These are phyloP conservation scores for Apogon hyalosoma DNA, from an alignment of 2,797 vertebrate genomes.

Conservation along the genomic window DNA sequence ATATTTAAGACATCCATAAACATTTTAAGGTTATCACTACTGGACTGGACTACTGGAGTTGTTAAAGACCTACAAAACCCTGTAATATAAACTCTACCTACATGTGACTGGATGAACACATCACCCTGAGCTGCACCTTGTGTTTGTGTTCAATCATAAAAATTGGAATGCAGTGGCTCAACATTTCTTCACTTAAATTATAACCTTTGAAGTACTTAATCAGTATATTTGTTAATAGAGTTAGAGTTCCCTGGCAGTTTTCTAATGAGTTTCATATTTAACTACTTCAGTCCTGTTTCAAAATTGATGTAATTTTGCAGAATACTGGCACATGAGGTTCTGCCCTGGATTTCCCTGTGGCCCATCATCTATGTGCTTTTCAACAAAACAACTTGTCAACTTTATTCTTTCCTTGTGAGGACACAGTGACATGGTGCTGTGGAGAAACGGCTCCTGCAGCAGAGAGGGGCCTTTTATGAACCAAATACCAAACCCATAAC, in stretches of 20 bases:
- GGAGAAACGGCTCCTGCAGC: conserved; percentile 21
- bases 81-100: not conserved
- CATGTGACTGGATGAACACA: not conserved
- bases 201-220: too few relatives aligned
- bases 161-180: too few relatives aligned
- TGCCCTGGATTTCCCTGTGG: conserved; percentile 15
- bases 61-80: not conserved
- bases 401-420: conserved; percentile 35
- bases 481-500: conserved; percentile 58
- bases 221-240: too few relatives aligned
- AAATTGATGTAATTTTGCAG: not conserved
- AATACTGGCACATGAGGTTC: conserved; percentile 5
- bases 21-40: too few relatives aligned
- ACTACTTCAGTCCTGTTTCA: too few relatives aligned
- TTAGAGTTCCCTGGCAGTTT: too few relatives aligned
- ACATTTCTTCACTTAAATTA: too few relatives aligned
- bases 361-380: conserved; percentile 24
- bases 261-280: too few relatives aligned
- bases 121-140: not conserved
- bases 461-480: conserved; percentile 53
- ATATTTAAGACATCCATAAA: too few relatives aligned
- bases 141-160: conserved; percentile 1
- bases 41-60: too few relatives aligned
- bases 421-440: conserved; percentile 39
- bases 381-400: conserved; percentile 19